A percentile compares a stretch with the other conserved stretches of the same genome.
phyloP scores from a whole-genome alignment of 2,888 invertebrate genomes.

The Dolomedes plantarius region DNA sequence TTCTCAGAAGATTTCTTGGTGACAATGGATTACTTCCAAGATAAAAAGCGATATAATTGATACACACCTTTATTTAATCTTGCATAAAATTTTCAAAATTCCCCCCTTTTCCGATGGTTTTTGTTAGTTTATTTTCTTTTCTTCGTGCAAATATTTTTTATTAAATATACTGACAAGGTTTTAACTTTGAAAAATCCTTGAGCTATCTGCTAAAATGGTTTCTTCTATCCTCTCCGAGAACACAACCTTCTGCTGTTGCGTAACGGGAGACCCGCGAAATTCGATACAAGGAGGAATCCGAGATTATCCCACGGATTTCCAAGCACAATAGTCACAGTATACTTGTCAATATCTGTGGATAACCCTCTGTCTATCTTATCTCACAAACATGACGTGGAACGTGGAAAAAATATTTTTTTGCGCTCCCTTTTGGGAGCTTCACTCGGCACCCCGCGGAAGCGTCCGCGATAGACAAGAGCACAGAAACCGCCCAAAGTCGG shows the following conservation, averaged over 20 bases:
- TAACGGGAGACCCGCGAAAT: not conserved
- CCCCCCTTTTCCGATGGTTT: too few species aligned
- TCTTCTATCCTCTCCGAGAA: not conserved
- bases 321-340: constrained; percentile 28
- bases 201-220: not conserved
- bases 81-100: too few species aligned
- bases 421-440: constrained; percentile 1
- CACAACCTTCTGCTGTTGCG: not conserved
- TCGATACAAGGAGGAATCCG: not conserved
- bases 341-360: constrained; percentile 35
- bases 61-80: too few species aligned
- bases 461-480: constrained; percentile 12
- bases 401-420: not conserved
- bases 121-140: too few species aligned
- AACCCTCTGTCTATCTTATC: constrained; percentile 47
- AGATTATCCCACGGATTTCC: not conserved
- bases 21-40: too few species aligned
- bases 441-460: constrained; percentile 38
- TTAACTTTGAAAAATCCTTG: too few species aligned
- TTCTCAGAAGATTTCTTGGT: too few species aligned
- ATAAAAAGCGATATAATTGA: too few species aligned
- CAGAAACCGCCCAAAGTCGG: constrained; percentile 8
- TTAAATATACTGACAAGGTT: too few species aligned
- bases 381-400: constrained; percentile 8
- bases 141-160: too few species aligned